Conservation (phyloP, 2,797 vertebrate species). For the Enteromius radiatus region DNA sequence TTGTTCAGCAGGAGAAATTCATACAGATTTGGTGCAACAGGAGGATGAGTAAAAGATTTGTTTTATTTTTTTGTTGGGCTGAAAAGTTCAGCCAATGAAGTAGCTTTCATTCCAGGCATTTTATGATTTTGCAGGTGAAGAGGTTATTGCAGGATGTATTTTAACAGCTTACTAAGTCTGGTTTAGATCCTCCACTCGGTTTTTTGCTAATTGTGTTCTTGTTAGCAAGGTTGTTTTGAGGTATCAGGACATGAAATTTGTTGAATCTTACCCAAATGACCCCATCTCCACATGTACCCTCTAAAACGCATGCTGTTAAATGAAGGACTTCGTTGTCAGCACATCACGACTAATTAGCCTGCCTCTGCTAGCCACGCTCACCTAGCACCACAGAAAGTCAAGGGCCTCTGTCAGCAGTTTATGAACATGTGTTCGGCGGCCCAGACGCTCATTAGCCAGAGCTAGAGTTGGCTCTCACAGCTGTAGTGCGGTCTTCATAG, state of each 20-base stretch:
- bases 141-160: neutral
- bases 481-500: neutral
- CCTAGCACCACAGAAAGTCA: constrained; percentile 15
- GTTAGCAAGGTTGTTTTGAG: neutral
- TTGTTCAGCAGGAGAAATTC: neutral
- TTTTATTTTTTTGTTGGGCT: neutral
- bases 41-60: neutral
- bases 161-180: neutral
- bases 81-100: neutral
- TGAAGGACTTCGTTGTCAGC: constrained; percentile 38
- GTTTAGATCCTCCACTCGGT: neutral
- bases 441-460: constrained; percentile 24
- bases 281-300: constrained; percentile 8
- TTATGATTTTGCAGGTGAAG: neutral
- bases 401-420: constrained; percentile 36
- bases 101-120: neutral
- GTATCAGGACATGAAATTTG: neutral
- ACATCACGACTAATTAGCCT: constrained; percentile 43
- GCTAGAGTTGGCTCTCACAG: constrained; percentile 9
- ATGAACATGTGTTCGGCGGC: constrained; percentile 15
- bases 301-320: constrained; percentile 13
- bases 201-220: neutral
- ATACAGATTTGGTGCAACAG: neutral
- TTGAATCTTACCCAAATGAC: neutral
- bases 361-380: neutral